A percentile compares a stretch with the other conserved stretches of the same genome.
phyloP scores from a whole-genome alignment of 2,797 vertebrate genomes.

The Naso thynnoides region DNA sequence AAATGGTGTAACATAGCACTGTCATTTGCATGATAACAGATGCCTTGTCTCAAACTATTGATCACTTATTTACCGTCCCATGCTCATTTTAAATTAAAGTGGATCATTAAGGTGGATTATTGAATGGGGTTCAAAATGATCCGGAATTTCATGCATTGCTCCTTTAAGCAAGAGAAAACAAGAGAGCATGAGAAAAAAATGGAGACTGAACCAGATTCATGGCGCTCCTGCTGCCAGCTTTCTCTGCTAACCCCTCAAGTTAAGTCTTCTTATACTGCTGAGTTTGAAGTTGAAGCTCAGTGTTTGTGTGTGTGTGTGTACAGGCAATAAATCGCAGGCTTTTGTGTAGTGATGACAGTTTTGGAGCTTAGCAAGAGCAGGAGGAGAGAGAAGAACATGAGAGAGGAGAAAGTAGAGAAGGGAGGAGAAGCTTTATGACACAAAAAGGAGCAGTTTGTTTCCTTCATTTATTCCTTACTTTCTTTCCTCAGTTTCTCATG shows the following conservation, averaged over 20 bases:
- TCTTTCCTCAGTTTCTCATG: slow-evolving; percentile 21
- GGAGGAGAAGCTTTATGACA: slow-evolving; percentile 51
- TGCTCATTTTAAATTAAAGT: not conserved
- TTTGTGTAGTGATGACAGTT: slow-evolving; percentile 65
- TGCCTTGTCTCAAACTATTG: not conserved
- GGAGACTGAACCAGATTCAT: slow-evolving; percentile 23
- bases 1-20: not conserved
- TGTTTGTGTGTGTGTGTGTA: slow-evolving; percentile 20
- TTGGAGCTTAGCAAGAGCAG: slow-evolving; percentile 57
- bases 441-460: slow-evolving; percentile 45
- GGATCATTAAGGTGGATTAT: not conserved
- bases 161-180: slow-evolving; percentile 18
- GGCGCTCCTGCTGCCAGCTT: slow-evolving; percentile 39
- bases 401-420: slow-evolving; percentile 17
- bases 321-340: slow-evolving; percentile 48
- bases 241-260: slow-evolving; percentile 37
- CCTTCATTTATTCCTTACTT: slow-evolving; percentile 35
- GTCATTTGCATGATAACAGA: not conserved
- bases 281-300: slow-evolving; percentile 36
- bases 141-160: not conserved
- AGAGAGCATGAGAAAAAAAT: slow-evolving; percentile 1
- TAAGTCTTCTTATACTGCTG: slow-evolving; percentile 36
- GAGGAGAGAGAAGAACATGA: slow-evolving; percentile 21
- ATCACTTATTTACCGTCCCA: not conserved
- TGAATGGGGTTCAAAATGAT: not conserved